Base-by-base conservation (phyloP, 2,888 invertebrate species). In the Laspeyria flexula region DNA sequence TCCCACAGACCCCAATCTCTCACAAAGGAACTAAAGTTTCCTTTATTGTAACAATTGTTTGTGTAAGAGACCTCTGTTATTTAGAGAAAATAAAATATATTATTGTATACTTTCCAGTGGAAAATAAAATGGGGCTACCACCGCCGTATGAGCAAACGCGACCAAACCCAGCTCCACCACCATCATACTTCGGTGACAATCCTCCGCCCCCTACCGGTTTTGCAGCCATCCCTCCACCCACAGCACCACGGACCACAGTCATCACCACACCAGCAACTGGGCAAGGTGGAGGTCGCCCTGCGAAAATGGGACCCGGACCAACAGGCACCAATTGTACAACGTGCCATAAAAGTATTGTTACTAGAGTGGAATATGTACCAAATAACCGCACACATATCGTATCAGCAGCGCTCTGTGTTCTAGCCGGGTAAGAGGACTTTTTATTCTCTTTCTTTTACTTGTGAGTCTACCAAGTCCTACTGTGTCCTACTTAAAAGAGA, bases 41-140 rank as follows among this genome's bases (percentile, higher is more conserved):
- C n/a, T n/a, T n/a, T n/a, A n/a, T n/a, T n/a, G n/a, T n/a, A n/a
- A n/a, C n/a, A n/a, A n/a, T n/a, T n/a, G n/a, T n/a, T n/a, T n/a
- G n/a, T n/a, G n/a, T n/a, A n/a, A n/a, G n/a, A n/a, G n/a, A n/a
- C n/a, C n/a, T n/a, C n/a, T n/a, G n/a, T n/a, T n/a, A n/a, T n/a
- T n/a, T n/a, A n/a, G n/a, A n/a, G n/a, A n/a, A n/a, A n/a, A n/a
- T n/a, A n/a, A n/a, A n/a, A n/a, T n/a, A n/a, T n/a, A n/a, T n/a
- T n/a, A n/a, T n/a, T n/a, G n/a, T n/a, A 25, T 7, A 25, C 11
- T 44, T 86, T 90, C 45, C 83, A 92, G 91, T 92, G 91, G 91
- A 92, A 75, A 91, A 91, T 53, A 92, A 92, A 74, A 90, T 91
- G 88, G 91, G 91, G 10, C 70, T 91, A 1, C 91, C 91, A 0